Base-by-base conservation (phyloP, 2,888 invertebrate genomes). In the Aporophyla lueneburgensis region DNA sequence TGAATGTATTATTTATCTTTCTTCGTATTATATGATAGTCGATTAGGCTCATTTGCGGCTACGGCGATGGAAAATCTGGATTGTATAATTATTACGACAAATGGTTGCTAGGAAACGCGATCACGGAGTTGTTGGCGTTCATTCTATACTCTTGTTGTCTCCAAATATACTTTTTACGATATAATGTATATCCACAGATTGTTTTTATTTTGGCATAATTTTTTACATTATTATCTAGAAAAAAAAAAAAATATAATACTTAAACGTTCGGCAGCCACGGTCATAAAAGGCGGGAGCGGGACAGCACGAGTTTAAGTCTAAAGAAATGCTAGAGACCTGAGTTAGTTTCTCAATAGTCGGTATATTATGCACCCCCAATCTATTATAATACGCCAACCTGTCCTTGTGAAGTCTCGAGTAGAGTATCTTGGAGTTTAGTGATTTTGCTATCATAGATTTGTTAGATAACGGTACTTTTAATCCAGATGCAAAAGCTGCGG, bases 401-500 rank as follows among this genome's bases (percentile, higher is more conserved):
- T 53, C 21, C 19, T 53, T 40, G 33, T 33, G 10, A 67, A 70
- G 61, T 16, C 49, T 51, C 14, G 54, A n/a, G n/a, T 6, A 14
- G 24, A 56, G 56, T 7, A 7, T 16, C 16, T 24, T 58, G 19
- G 19, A 27, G 27, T 33, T 10, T 46, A 43, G 19, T 14, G 14
- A 27, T 27, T 65, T 66, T 49, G 66, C 53, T 5, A 53, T n/a
- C 21, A 49, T 21, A 10, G 21, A 10, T 19, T n/a, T 7, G 9
- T 76, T 53, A 21, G 33, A 53, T n/a, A 19, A 40, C 16, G 1
- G 24, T 27, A 9, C 12, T 4, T 78, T 19, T 16, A 21, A 63
- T 78, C 70, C 78, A 66, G 54, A 53, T 51, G 27, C 53, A 54
- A 33, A 19, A 54, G 85, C 85, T 49, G 85, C 81, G 33, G 81